Conservation (phyloP, 2,797 vertebrate genomes). For the Phrynocephalus forsythii region DNA sequence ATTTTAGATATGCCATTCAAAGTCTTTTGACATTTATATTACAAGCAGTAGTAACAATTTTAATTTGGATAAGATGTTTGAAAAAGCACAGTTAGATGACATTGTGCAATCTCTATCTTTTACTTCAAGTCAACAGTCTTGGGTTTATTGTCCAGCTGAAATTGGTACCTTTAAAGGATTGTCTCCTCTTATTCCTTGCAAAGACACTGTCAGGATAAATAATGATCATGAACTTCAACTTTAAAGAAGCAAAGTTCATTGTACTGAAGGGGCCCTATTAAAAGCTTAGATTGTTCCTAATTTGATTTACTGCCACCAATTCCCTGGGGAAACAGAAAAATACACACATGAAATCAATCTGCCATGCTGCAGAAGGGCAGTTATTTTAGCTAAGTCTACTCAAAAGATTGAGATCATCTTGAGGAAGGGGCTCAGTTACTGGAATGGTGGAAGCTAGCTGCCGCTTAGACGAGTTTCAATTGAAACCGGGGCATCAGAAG, state of each 20-base stretch:
- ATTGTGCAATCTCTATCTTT: slow-evolving; percentile 21
- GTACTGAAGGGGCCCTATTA: slow-evolving; percentile 66
- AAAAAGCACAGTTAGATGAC: neutral
- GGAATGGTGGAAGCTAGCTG: neutral
- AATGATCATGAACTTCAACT: slow-evolving; percentile 73
- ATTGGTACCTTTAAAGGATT: slow-evolving; percentile 34
- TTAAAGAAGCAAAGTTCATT: slow-evolving; percentile 65
- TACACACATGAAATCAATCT: slow-evolving; percentile 69
- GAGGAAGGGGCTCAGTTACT: neutral
- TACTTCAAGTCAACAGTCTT: slow-evolving; percentile 35
- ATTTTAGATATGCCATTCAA: neutral
- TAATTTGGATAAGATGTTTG: slow-evolving; percentile 1
- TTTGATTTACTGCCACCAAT: slow-evolving; percentile 68
- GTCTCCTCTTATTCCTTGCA: slow-evolving; percentile 55
- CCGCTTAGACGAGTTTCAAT: neutral
- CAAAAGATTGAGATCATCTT: slow-evolving; percentile 19
- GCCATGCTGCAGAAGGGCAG: slow-evolving; percentile 37
- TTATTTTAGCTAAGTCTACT: slow-evolving; percentile 47
- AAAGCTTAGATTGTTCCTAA: slow-evolving; percentile 73
- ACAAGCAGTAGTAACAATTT: neutral
- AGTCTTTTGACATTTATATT: slow-evolving; percentile 16
- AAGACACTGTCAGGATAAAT: slow-evolving; percentile 69
- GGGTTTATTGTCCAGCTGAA: slow-evolving; percentile 34
- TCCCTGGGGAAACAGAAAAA: slow-evolving; percentile 64
- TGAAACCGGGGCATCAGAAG: slow-evolving; percentile 40